Evolutionary conservation across 2,888 invertebrate species (phyloP), one percentile per base, ranked within the genome.

Genomic region (Reticulitermes lucifugus): DNA sequence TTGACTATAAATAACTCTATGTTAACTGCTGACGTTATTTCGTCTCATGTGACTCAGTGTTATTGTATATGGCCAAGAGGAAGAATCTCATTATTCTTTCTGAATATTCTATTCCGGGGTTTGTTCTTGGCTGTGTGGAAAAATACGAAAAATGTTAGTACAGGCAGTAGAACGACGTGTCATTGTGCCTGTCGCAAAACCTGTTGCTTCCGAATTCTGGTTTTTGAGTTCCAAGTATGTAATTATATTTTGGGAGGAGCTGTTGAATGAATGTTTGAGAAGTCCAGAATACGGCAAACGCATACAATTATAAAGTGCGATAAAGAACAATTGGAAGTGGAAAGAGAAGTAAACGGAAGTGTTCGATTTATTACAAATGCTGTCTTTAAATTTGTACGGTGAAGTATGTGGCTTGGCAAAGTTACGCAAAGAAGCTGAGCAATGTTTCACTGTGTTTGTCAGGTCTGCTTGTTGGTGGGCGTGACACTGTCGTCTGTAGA

Each of bases 391-490:
- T 5, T 35, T 21, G 41, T 35, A 21, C 9, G 41, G 73, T 73
- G 73, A 73, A 73, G 41, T 73, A 41, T 73, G 73, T 73, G 71
- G 71, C 71, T 25, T 25, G 46, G 29, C 71, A 71, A 71, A 4
- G 73, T 35, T 73, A 73, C 18, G 73, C 73, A 73, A 73, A 73
- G 73, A 14, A 35, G 41, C 35, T 14, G 73, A 29, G 73, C 73
- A 21, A 73, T 73, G 73, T 18, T 35, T 73, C 41, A 73, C 73
- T 73, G 73, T 41, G 73, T 7, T 73, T 73, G 73, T 41, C 73
- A 73, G 73, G 41, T 29, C 29, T 18, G 41, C 41, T 73, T 73
- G 73, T 73, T 21, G 73, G 73, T 41, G 41, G 73, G 70, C 73
- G 73, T 35, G 41, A 12, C 41, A 5, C 9, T 73, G 73, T 73